Evolutionary conservation across 2,797 vertebrate genomes (phyloP), one percentile per base, ranked within the genome.

Genomic region (Cyclopterus lumpus): DNA sequence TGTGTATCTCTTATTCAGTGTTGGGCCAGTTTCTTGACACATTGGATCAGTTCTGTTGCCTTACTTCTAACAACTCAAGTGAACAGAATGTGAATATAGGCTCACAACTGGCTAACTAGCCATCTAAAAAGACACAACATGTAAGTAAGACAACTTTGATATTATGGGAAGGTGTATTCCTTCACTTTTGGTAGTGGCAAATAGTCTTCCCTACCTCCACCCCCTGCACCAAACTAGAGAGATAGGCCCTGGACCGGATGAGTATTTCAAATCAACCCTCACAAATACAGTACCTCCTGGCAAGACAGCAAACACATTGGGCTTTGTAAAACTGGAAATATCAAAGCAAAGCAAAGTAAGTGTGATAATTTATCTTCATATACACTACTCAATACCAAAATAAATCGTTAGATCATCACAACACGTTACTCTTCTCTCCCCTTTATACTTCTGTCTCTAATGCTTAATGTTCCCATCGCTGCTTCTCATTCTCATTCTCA

Each of bases 401-500:
- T 30, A 34, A 38, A 3, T 6, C 44, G 54, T 60, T 9, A 16
- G 16, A 51, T 26, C 58, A 58, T 61, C 26, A 30, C 40, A 32
- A 22, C 24, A 24, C 10, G 36, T 30, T 28, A 22, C 32, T 65
- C 68, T 73, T 73, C 44, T n/a, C n/a, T n/a, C n/a, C n/a, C n/a
- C n/a, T n/a, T n/a, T n/a, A n/a, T 62, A 65, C 49, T 82, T 72
- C 61, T 72, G 55, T 72, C 44, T 81, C 71, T 84, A 71, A 8
- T 4, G 11, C 73, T 66, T 40, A 66, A 77, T 69, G 59, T 85
- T 79, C 69, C 78, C 62, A 79, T 83, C 68, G 55, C 79, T 34
- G 48, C 70, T n/a, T n/a, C n/a, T n/a, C n/a, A n/a, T 44, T 80
- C 75, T 77, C 48, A 1, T 67, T 78, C 36, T 62, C 16, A 0